Conservation (phyloP, 2,888 invertebrate genomes). For the Hirtodrosophila confusa region DNA sequence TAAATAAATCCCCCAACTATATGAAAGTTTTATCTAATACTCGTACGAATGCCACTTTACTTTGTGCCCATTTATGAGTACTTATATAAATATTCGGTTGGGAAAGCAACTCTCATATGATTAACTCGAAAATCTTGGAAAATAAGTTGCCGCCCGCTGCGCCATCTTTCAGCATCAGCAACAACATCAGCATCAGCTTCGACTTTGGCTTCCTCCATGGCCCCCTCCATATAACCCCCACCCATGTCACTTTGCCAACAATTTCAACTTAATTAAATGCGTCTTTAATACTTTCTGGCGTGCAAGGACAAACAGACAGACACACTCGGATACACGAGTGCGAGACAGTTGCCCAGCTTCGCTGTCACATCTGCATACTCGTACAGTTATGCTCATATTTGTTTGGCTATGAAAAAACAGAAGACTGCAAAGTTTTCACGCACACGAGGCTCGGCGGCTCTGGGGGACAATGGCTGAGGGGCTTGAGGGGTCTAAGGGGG, state of each 20-base stretch:
- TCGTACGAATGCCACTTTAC: background rate
- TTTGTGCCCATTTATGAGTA: background rate
- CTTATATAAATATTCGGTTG: background rate
- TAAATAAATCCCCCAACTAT: too few species aligned
- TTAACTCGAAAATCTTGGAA: constrained; percentile 43
- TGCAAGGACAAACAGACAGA: constrained; percentile 33
- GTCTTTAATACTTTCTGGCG: constrained; percentile 73
- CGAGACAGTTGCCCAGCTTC: constrained; percentile 7
- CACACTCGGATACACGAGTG: background rate
- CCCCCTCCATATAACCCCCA: constrained; percentile 9
- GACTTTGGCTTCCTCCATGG: constrained; percentile 51
- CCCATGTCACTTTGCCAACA: constrained; percentile 64
- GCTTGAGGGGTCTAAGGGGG: background rate
- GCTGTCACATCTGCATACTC: constrained; percentile 57
- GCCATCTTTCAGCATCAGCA: constrained; percentile 4
- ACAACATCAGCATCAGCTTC: constrained; percentile 25
- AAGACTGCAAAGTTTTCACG: constrained; percentile 54
- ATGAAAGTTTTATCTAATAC: constrained; percentile 6
- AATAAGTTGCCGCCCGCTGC: constrained; percentile 26
- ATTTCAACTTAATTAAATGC: constrained; percentile 78
- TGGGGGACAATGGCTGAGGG: background rate
- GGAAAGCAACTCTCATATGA: constrained; percentile 31
- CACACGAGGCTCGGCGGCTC: constrained; percentile 12
- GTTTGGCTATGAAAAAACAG: constrained; percentile 68
- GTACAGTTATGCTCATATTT: constrained; percentile 67